Base-by-base conservation (phyloP, 2,113 vertebrate species). In the Otus sunia region DNA sequence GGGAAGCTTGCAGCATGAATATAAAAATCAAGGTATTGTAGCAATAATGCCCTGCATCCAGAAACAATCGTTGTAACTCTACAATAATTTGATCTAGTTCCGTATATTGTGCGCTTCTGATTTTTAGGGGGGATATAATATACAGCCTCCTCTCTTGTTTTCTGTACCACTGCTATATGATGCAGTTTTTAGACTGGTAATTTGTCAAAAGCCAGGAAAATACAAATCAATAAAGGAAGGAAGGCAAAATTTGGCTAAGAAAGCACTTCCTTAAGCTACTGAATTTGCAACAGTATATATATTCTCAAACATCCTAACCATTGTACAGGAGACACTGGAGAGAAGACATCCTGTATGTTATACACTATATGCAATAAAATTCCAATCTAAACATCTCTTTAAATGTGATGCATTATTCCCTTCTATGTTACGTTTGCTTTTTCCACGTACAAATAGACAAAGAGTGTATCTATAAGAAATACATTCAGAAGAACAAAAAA, bases 201-300 rank as follows among this genome's bases (percentile, higher is more conserved):
- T 97, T 86, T 97, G 82, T 86, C 77, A 96, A 96, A 96, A 94
- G 69, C 74, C 94, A 95, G 76, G 56, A 82, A 97, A 97, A 97
- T 86, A 94, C 52, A 94, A 97, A 97, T 94, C 86, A 94, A 93
- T 95, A 90, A 86, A 89, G 72, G 80, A 90, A 95, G 80, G 39
- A 18, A 91, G 56, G 73, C 91, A 84, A 79, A 97, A 97, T 98
- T 97, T 76, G 75, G 93, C 62, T 88, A 86, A 95, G 93, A 91
- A 89, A 97, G 53, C 71, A 90, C 75, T 93, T 96, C 84, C 90
- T 90, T 86, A 90, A 90, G 80, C 81, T 91, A 92, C 83, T 83
- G 86, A 95, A 97, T 97, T 69, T 91, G 86, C 26, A 75, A 76
- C 62, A 90, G 47, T 87, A 84, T 85, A 84, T 85, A 53, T 86